Conservation (phyloP, 1,140 invertebrate species). For the Penaeus chinensis region DNA sequence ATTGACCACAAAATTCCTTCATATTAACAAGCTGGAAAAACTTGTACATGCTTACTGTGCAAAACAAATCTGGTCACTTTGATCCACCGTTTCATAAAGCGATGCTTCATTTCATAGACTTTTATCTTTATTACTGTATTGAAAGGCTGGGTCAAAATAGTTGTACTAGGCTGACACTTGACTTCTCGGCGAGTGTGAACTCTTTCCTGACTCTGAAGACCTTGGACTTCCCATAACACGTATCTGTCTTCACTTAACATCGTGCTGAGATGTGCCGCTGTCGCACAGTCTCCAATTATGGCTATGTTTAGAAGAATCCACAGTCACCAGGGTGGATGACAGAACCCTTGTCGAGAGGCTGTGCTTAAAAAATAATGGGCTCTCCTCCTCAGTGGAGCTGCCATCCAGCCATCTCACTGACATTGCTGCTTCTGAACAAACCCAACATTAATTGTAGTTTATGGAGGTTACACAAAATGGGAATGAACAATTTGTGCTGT, state of each 20-base stretch:
- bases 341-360: too few relatives aligned
- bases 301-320: too few relatives aligned
- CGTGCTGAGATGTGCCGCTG: slow-evolving; percentile 4
- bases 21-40: slow-evolving; percentile 13
- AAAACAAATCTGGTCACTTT: too few relatives aligned
- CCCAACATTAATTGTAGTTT: neutral
- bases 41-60: neutral
- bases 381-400: too few relatives aligned
- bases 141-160: slow-evolving; percentile 28
- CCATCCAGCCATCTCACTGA: too few relatives aligned
- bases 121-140: slow-evolving; percentile 16
- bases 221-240: slow-evolving; percentile 21
- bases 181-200: slow-evolving; percentile 22
- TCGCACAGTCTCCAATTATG: slow-evolving; percentile 23
- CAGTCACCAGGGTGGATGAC: too few relatives aligned
- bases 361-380: too few relatives aligned
- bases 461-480: slow-evolving; percentile 32
- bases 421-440: too few relatives aligned
- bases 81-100: too few relatives aligned
- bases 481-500: slow-evolving; percentile 42
- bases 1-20: slow-evolving; percentile 20
- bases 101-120: neutral
- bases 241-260: slow-evolving; percentile 34
- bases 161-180: slow-evolving; percentile 35
- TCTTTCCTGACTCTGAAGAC: slow-evolving; percentile 20